Evolutionary conservation across 2,113 vertebrate species (phyloP), one percentile per base, ranked within the genome.

Genomic region (Scortum barcoo): DNA sequence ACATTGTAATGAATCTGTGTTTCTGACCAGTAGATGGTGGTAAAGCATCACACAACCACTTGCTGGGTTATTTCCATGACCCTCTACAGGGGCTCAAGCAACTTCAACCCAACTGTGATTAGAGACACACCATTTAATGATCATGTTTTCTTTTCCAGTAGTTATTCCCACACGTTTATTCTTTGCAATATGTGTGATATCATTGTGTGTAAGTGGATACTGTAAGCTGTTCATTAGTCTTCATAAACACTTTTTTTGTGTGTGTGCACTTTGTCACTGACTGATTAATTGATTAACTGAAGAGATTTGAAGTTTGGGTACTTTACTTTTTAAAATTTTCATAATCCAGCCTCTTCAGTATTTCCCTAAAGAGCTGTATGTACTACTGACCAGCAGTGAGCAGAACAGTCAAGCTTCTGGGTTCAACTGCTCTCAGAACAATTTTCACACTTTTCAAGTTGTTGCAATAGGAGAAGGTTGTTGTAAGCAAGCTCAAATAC

Each of bases 21-120:
- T 24, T 2, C 1, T 63, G 30, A 65, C 93, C 94, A 93, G 63
- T 40, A 95, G 93, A 81, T 89, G 90, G 94, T 3, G 38, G 74
- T 80, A 90, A 67, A 84, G 72, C 36, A 63, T 82, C 57, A 91
- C 4, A 67, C 30, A 80, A 33, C 38, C 20, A 9, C 46, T 5
- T 13, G 12, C 28, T 48, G 28, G 17, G 4, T 51, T 11, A 14
- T 22, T 19, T 72, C 19, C 3, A 10, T 14, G 56, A 9, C 0
- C 0, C 33, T 54, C 17, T 30, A 1, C 11, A 2, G 4, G 46
- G 0, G 48, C n/a, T 54, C 36, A n/a, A 36, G 10, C 17, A 68
- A 44, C 68, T 28, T 68, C 28, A 26, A 40, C 7, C 63, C 28
- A 26, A 40, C 7, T 38, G 6, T 72, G 14, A 79, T 38, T 10